Base-by-base conservation (phyloP, 1,140 invertebrate species). In the Drosophila sucinea region DNA sequence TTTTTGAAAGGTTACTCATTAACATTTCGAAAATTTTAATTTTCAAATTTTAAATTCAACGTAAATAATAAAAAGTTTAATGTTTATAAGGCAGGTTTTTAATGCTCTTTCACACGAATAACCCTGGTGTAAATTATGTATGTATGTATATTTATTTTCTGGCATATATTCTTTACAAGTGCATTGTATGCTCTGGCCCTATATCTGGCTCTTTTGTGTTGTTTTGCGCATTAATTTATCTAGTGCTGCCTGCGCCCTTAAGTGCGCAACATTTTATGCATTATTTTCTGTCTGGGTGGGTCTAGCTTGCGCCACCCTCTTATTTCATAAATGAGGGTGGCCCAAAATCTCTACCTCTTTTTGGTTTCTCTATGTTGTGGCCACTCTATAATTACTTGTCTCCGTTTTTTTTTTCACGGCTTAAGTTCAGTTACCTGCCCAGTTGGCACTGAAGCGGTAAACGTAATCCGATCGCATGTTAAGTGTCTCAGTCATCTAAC, bases 401-500 rank as follows among this genome's bases (percentile, higher is more conserved):
- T 54, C 44, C 44, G 44, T 51, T 51, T 51, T 47, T 27, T 51
- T 51, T 57, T 70, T 77, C 65, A 57, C 41, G 65, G 25, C 51
- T 67, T 65, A 75, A 87, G 83, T 89, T 87, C 83, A 87, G 76
- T 87, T 89, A 83, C 84, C 83, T 81, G 74, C 61, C 60, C 55
- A 60, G 58, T 64, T 86, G 63, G 74, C 83, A 86, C 66, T 79
- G 79, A 55, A 81, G 66, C 81, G 81, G 58, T 73, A 79, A 65
- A 58, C 76, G 83, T 83, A 87, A 87, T 83, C 84, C 79, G 83
- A 87, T 87, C 83, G 83, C 84, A 87, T 87, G 83, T 77, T 80
- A 87, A 83, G 65, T 67, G 17, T 72, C 76, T 70, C 67, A 65
- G 30, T 58, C 68, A 77, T 55, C 40, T 33, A 54, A 35, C 25